Conservation (phyloP, 2,113 vertebrate species). For the Gasterosteus aculeatus region DNA sequence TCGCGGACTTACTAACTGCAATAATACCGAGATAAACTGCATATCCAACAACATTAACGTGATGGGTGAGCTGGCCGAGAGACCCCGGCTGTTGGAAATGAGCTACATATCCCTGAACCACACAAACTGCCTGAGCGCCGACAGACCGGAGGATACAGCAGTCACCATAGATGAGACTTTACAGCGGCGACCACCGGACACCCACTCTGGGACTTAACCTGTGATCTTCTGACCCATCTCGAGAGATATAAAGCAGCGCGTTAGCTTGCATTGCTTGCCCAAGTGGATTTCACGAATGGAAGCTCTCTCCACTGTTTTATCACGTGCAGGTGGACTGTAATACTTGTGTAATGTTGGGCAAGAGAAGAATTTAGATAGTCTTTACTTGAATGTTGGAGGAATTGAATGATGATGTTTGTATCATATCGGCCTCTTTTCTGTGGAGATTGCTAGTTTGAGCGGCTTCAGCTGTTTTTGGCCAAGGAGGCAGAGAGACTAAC, state of each 20-base stretch:
- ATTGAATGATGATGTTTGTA: conserved; percentile 7
- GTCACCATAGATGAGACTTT: conserved; percentile 81
- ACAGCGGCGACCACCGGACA: conserved; percentile 74
- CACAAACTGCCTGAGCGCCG: conserved; percentile 35
- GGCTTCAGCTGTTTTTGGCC: conserved; percentile 5
- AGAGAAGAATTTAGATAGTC: background rate
- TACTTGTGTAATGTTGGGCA: conserved; percentile 28
- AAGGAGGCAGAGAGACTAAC: conserved; percentile 2
- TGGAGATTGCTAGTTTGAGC: background rate
- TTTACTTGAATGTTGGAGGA: conserved; percentile 4
- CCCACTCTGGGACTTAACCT: conserved; percentile 71
- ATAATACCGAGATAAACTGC: conserved; percentile 84
- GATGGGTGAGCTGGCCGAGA: conserved; percentile 68
- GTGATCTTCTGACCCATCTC: background rate
- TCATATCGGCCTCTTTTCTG: conserved; percentile 21
- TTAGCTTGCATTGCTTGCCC: conserved; percentile 42
- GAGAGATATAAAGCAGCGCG: conserved; percentile 25
- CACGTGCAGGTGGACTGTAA: conserved; percentile 25
- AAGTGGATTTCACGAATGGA: conserved; percentile 51
- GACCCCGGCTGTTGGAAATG: conserved; percentile 55
- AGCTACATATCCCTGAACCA: conserved; percentile 70
- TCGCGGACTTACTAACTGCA: conserved; percentile 73
- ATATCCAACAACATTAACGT: conserved; percentile 82
- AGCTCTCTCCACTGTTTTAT: conserved; percentile 50
- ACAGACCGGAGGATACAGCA: conserved; percentile 77